These are phyloP conservation scores for Drosophila kikkawai DNA, from an alignment of 1,140 invertebrate genomes.

Conservation along the genomic window DNA sequence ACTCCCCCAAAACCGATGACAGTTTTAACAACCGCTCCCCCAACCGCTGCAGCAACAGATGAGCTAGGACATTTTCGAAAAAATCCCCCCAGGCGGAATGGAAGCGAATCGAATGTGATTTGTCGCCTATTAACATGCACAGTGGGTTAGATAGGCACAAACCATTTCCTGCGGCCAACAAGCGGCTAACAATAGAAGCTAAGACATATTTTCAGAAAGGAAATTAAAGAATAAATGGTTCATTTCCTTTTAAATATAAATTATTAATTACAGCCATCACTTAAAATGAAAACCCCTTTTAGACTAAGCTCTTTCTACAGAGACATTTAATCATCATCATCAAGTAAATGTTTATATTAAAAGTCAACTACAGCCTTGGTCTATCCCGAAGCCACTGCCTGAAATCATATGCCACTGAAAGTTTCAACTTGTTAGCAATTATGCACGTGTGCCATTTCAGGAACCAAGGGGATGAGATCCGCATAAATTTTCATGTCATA, in stretches of 20 bases:
- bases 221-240: too few species aligned
- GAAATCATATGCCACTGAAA: slow-evolving; percentile 36
- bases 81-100: slow-evolving; percentile 15
- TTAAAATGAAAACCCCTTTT: neutral
- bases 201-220: neutral
- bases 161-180: neutral
- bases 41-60: slow-evolving; percentile 67
- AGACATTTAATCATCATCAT: neutral
- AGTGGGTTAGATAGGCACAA: neutral
- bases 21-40: slow-evolving; percentile 63
- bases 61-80: slow-evolving; percentile 23
- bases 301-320: too few species aligned
- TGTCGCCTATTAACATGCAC: slow-evolving; percentile 39
- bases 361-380: neutral
- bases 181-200: neutral
- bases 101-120: slow-evolving; percentile 49
- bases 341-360: neutral
- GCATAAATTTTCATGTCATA: slow-evolving; percentile 56
- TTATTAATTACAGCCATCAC: too few species aligned
- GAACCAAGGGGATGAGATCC: neutral
- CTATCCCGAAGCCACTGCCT: neutral
- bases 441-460: slow-evolving; percentile 29
- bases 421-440: slow-evolving; percentile 58
- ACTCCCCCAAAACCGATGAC: slow-evolving; percentile 36
- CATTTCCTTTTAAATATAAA: too few species aligned